Evolutionary conservation across 1,140 invertebrate genomes (phyloP).

Genomic region (Drosophila busckii): DNA sequence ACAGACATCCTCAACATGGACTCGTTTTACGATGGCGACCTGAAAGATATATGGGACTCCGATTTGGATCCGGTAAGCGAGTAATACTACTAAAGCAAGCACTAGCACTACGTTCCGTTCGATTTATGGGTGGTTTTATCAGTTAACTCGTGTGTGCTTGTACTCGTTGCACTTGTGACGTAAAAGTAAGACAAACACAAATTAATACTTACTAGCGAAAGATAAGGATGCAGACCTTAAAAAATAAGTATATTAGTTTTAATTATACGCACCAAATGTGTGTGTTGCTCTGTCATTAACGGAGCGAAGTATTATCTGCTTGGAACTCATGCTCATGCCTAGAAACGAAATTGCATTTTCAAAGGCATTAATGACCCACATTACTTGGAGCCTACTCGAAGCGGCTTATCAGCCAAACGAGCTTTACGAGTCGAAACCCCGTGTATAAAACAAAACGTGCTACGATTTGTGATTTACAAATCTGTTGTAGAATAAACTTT

Average conservation of each 20-base stretch:
- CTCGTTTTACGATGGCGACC: constrained; percentile 85
- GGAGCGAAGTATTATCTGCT: constrained; percentile 18
- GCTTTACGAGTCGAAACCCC: too few species aligned
- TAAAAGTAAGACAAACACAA: not conserved
- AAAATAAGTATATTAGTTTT: too few species aligned
- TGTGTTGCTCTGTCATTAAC: constrained; percentile 13
- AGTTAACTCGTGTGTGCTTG: constrained; percentile 26
- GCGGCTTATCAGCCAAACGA: constrained; percentile 41
- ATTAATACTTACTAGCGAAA: too few species aligned
- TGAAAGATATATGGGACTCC: constrained; percentile 87
- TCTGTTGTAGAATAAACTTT: constrained; percentile 36
- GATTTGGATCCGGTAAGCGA: constrained; percentile 87
- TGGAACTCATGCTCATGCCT: not conserved
- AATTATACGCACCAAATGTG: too few species aligned
- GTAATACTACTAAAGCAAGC: too few species aligned
- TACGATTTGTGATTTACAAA: constrained; percentile 40
- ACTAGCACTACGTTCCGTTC: not conserved
- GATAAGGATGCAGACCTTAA: too few species aligned
- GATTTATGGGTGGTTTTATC: constrained; percentile 22
- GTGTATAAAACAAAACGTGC: constrained; percentile 51
- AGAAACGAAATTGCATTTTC: constrained; percentile 48
- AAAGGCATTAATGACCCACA: constrained; percentile 58
- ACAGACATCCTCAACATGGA: constrained; percentile 80
- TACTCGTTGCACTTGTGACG: too few species aligned
- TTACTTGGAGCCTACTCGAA: constrained; percentile 31